Percentiles rank a stretch among this genome's conserved stretches.
Conservation (phyloP, 1,140 invertebrate genomes). For the Neomicropteryx cornuta region DNA sequence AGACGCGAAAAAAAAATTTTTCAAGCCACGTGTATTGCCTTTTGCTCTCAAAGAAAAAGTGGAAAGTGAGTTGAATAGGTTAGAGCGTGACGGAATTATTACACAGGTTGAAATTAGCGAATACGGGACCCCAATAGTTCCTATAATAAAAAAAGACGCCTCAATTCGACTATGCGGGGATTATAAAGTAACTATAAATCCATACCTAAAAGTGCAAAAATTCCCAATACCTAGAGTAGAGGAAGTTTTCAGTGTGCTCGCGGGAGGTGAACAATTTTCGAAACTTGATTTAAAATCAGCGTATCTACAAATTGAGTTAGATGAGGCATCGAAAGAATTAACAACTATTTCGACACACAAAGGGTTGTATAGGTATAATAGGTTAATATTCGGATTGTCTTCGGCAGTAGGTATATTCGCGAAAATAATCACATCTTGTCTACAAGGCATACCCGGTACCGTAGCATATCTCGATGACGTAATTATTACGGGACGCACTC, state of each 20-base stretch:
- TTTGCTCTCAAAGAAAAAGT: constrained; percentile 5
- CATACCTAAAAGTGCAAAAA: constrained; percentile 11
- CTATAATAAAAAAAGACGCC: constrained; percentile 19
- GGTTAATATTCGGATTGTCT: constrained; percentile 26
- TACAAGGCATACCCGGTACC: constrained; percentile 13
- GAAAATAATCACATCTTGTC: constrained; percentile 20
- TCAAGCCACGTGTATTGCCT: constrained; percentile 14
- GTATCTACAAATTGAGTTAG: constrained; percentile 19
- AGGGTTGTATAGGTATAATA: constrained; percentile 21
- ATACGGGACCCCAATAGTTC: constrained; percentile 29
- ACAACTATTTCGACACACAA: constrained; percentile 23
- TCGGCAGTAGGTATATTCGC: constrained; percentile 22
- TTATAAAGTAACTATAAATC: constrained; percentile 20
- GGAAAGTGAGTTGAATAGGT: constrained; percentile 10
- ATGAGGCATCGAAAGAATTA: constrained; percentile 19
- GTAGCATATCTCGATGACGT: constrained; percentile 19
- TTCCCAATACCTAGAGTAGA: constrained; percentile 17
- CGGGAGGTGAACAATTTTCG: constrained; percentile 17
- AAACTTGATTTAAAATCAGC: constrained; percentile 20
- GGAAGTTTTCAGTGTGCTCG: constrained; percentile 16
- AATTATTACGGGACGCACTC: constrained; percentile 14
- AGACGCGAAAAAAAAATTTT: constrained; percentile 19
- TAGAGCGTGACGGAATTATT: constrained; percentile 7
- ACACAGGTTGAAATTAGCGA: constrained; percentile 10
- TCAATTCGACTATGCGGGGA: constrained; percentile 22